These are phyloP conservation scores for Zophobas morio DNA, from an alignment of 1,140 invertebrate species.

Conservation along the genomic window DNA sequence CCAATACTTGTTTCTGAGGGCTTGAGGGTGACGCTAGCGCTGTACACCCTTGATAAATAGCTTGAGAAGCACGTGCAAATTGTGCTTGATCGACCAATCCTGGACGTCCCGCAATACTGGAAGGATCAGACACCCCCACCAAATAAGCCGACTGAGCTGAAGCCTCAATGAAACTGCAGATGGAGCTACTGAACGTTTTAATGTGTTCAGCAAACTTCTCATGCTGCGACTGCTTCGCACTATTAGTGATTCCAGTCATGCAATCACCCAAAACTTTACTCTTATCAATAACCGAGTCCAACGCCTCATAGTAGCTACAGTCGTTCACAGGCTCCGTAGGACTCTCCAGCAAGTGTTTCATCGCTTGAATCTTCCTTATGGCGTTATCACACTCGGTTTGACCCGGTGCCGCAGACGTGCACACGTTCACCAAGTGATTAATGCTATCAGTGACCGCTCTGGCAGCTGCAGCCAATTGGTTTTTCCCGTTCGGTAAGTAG, in stretches of 20 bases:
- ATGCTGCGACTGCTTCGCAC: constrained; percentile 90
- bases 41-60: constrained; percentile 91
- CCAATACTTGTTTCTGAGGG: constrained; percentile 89
- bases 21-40: constrained; percentile 83
- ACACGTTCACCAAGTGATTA: constrained; percentile 89
- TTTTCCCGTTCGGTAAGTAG: constrained; percentile 90
- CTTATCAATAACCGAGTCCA: constrained; percentile 95
- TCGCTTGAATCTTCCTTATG: constrained; percentile 91
- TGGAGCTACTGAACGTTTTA: constrained; percentile 85
- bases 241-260: constrained; percentile 94
- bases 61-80: constrained; percentile 89
- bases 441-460: constrained; percentile 94
- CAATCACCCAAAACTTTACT: constrained; percentile 91
- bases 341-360: constrained; percentile 86
- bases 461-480: constrained; percentile 88
- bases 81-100: constrained; percentile 94
- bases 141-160: constrained; percentile 95
- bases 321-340: constrained; percentile 92
- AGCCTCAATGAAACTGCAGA: constrained; percentile 94
- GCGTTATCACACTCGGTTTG: constrained; percentile 98
- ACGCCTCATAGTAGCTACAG: constrained; percentile 93
- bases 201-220: constrained; percentile 92
- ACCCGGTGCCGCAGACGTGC: constrained; percentile 86
- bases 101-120: constrained; percentile 89
- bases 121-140: constrained; percentile 91